Evolutionary conservation across 2,888 invertebrate species (phyloP), one percentile per base, ranked within the genome.

Genomic region (Helicoverpa assulta): DNA sequence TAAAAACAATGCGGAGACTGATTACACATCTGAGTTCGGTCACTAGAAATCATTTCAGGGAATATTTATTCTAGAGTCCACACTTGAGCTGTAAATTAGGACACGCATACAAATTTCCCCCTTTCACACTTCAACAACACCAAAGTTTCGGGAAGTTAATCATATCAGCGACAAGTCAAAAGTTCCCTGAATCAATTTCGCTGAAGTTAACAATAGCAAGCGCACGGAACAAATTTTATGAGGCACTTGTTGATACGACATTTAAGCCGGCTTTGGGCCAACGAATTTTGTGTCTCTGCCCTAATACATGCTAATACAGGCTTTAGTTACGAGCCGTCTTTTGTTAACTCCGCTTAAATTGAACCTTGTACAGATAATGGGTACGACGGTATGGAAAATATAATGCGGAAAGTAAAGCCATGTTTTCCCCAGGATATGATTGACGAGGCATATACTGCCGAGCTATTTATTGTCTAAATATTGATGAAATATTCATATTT

Each of bases 171-270:
- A 72, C 29, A 74, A 74, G 74, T 74, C 68, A 78, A 78, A 80
- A 75, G 59, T 73, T 70, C 52, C 55, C 65, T 62, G 70, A 80
- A 78, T 73, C 80, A 83, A 84, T 85, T 85, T 74, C 67, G 74
- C 76, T 81, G 74, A 74, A 73, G 76, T 78, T 83, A 84, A 88
- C 86, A 86, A 88, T 85, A 80, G 80, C 79, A 73, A 59, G 64
- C 66, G n/a, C 59, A 69, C 16, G 55, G 75, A 62, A 73, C 69
- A 78, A 82, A 86, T 88, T 86, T 88, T 88, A 89, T 85, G 83
- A 83, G 86, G 80, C 88, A 89, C 89, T 89, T 89, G 89, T 89
- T 89, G 89, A 86, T 81, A 73, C 73, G 72, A 77, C 79, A 80
- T 77, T 79, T 74, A 78, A 82, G 81, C 73, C 75, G 76, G 81